phyloP scores from a whole-genome alignment of 1,140 invertebrate genomes.

The Cylas formicarius region DNA sequence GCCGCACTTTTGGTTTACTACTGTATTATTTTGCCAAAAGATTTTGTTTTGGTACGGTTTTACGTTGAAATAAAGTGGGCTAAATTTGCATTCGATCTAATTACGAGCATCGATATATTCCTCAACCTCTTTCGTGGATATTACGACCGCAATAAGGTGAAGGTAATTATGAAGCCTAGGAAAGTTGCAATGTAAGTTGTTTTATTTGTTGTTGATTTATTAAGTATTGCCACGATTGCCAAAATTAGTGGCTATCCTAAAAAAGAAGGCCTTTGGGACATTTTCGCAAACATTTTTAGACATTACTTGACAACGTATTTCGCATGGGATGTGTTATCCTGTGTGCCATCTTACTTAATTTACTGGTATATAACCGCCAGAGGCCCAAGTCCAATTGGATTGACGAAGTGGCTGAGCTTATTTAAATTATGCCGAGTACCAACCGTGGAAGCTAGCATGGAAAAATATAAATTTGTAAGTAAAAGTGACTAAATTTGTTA shows the following conservation, averaged over 20 bases:
- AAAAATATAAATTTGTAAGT: too few relatives aligned
- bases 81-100: slow-evolving; percentile 7
- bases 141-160: slow-evolving; percentile 9
- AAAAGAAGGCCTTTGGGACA: too few relatives aligned
- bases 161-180: slow-evolving; percentile 7
- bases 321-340: not conserved
- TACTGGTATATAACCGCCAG: too few relatives aligned
- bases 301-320: slow-evolving; percentile 6
- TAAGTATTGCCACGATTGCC: not conserved
- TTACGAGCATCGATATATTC: slow-evolving; percentile 13
- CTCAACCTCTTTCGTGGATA: slow-evolving; percentile 17
- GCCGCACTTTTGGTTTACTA: not conserved
- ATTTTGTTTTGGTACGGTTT: not conserved
- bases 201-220: not conserved
- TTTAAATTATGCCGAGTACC: too few relatives aligned
- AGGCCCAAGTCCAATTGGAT: too few relatives aligned
- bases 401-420: too few relatives aligned
- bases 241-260: too few relatives aligned
- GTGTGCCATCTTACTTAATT: not conserved
- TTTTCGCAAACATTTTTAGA: too few relatives aligned
- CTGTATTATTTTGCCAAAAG: not conserved
- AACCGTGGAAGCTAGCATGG: too few relatives aligned
- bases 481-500: too few relatives aligned
- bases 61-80: not conserved
- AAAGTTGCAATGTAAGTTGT: slow-evolving; percentile 2